Percentiles rank a stretch among this genome's conserved stretches.
Conservation (phyloP, 2,113 vertebrate species). For the Scomber japonicus region DNA sequence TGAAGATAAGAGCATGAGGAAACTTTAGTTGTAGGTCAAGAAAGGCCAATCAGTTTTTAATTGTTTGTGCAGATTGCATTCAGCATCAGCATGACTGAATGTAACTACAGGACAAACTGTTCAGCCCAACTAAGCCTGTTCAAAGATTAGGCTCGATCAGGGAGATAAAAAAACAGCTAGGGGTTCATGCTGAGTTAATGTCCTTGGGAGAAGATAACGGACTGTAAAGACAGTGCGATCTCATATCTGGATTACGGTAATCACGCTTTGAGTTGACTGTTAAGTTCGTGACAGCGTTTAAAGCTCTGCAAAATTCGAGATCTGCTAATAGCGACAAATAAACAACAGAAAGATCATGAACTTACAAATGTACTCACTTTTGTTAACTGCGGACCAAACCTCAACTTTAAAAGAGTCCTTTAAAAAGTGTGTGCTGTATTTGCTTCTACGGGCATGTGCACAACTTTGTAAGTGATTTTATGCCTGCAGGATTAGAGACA, state of each 20-base stretch:
- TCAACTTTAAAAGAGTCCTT: not conserved
- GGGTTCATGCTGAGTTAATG: conserved; percentile 38
- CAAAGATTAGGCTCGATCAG: conserved; percentile 50
- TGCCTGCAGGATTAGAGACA: not conserved
- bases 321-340: not conserved
- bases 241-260: conserved; percentile 51
- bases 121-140: conserved; percentile 23
- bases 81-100: not conserved
- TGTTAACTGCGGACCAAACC: not conserved
- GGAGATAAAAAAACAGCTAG: conserved; percentile 22
- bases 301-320: conserved; percentile 3
- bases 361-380: not conserved
- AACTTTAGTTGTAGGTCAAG: not conserved
- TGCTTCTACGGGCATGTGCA: not conserved
- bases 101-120: conserved; percentile 22
- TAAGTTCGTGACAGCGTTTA: not conserved
- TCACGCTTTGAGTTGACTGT: conserved; percentile 12
- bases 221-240: conserved; percentile 28
- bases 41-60: not conserved
- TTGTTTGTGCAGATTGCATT: not conserved
- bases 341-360: not conserved
- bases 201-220: conserved; percentile 69
- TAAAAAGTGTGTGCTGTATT: not conserved
- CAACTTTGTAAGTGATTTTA: not conserved
- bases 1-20: not conserved